Evolutionary conservation across 2,113 vertebrate genomes (phyloP).

Genomic region (Tachysurus vachellii): DNA sequence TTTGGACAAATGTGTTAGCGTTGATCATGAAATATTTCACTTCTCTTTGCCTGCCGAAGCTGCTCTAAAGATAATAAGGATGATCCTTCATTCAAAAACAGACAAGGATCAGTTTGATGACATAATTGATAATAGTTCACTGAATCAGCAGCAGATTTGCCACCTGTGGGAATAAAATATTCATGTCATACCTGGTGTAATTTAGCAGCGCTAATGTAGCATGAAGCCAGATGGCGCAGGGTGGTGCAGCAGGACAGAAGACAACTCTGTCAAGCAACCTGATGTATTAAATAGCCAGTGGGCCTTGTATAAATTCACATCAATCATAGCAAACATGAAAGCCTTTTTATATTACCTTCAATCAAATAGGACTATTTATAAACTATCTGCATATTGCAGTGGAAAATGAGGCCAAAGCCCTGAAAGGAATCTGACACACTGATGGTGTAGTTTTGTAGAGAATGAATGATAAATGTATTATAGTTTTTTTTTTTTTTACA

Average conservation of each 20-base stretch:
- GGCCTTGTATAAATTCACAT: not conserved
- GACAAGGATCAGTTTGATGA: not conserved
- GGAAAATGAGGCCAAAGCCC: not conserved
- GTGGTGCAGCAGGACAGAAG: not conserved
- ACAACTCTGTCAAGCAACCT: not conserved
- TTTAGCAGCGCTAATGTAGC: not conserved
- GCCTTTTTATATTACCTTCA: not conserved
- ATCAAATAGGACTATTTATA: not conserved
- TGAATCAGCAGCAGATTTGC: not conserved
- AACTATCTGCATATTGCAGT: not conserved
- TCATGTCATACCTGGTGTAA: conserved; percentile 17
- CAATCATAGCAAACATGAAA: not conserved
- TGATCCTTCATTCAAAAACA: not conserved
- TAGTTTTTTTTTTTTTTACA: too few relatives aligned
- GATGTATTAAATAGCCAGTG: not conserved
- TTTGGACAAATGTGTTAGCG: not conserved
- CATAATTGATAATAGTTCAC: not conserved
- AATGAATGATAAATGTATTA: not conserved
- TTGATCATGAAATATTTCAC: not conserved
- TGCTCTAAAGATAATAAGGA: not conserved
- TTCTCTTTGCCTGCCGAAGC: not conserved
- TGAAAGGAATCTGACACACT: not conserved
- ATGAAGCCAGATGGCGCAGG: not conserved
- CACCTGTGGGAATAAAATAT: not conserved
- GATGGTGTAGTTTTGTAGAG: not conserved